phyloP scores from a whole-genome alignment of 2,888 invertebrate species.

The Muscina levida region DNA sequence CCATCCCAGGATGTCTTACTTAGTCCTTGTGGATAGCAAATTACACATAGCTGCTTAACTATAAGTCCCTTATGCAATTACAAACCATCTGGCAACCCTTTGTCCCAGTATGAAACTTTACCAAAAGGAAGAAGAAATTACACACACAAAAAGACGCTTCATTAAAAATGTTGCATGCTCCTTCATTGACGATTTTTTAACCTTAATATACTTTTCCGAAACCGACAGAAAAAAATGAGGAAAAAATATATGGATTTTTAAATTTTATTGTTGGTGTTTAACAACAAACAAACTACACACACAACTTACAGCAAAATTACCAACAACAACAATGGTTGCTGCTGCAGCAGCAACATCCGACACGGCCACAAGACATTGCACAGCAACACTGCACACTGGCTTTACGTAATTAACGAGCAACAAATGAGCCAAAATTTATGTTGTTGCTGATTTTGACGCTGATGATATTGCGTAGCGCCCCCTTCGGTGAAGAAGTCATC shows the following conservation, averaged over 20 bases:
- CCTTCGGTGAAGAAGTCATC: conserved; percentile 55
- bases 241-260: conserved; percentile 47
- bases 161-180: conserved; percentile 30
- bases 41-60: no score
- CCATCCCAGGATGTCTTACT: no score
- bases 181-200: neutral
- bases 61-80: no score
- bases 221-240: conserved; percentile 1
- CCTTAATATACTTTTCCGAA: conserved; percentile 7
- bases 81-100: conserved; percentile 22
- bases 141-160: conserved; percentile 35
- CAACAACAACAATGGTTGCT: no score
- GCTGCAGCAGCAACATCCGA: conserved; percentile 16
- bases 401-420: conserved; percentile 66
- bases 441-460: conserved; percentile 75
- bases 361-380: conserved; percentile 16
- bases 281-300: conserved; percentile 37
- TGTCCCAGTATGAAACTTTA: conserved; percentile 20
- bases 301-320: neutral
- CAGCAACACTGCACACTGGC: conserved; percentile 48
- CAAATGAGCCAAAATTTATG: conserved; percentile 77
- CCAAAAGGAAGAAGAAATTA: conserved; percentile 6
- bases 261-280: conserved; percentile 16
- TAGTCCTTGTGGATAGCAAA: no score
- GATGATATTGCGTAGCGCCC: conserved; percentile 68